phyloP scores from a whole-genome alignment of 2,888 invertebrate species.

The Nemapogon koenigi region DNA sequence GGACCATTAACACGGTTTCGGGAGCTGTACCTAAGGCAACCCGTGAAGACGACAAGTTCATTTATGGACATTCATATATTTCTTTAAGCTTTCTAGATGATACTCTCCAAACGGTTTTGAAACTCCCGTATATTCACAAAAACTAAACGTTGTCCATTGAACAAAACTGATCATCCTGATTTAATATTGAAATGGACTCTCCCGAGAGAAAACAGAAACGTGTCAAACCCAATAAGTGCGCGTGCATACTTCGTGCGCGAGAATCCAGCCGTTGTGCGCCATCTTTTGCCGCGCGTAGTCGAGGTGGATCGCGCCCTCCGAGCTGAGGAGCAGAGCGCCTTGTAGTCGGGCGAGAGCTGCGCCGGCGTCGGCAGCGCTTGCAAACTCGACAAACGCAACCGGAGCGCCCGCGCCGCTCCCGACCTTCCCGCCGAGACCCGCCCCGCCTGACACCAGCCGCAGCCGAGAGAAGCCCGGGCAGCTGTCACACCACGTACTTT shows the following conservation, averaged over 20 bases:
- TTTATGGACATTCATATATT: too few relatives aligned
- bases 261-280: conserved; percentile 74
- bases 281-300: conserved; percentile 99
- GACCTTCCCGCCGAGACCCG: conserved; percentile 51
- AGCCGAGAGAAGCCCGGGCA: conserved; percentile 98
- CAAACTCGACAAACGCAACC: conserved; percentile 98
- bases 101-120: too few relatives aligned
- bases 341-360: conserved; percentile 93
- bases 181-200: too few relatives aligned
- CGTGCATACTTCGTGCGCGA: conserved; percentile 63
- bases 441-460: conserved; percentile 90
- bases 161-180: too few relatives aligned
- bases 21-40: too few relatives aligned
- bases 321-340: conserved; percentile 94
- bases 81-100: too few relatives aligned
- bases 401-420: conserved; percentile 52
- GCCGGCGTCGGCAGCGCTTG: conserved; percentile 89
- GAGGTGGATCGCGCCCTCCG: conserved; percentile 96
- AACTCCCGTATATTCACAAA: too few relatives aligned
- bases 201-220: conserved; percentile 16
- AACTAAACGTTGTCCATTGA: too few relatives aligned
- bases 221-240: too few relatives aligned
- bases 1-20: too few relatives aligned
- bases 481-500: conserved; percentile 75
- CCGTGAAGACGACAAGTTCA: too few relatives aligned